Evolutionary conservation across 1,140 invertebrate genomes (phyloP), one percentile per base, ranked within the genome.

Genomic region (Hirudo medicinalis): DNA sequence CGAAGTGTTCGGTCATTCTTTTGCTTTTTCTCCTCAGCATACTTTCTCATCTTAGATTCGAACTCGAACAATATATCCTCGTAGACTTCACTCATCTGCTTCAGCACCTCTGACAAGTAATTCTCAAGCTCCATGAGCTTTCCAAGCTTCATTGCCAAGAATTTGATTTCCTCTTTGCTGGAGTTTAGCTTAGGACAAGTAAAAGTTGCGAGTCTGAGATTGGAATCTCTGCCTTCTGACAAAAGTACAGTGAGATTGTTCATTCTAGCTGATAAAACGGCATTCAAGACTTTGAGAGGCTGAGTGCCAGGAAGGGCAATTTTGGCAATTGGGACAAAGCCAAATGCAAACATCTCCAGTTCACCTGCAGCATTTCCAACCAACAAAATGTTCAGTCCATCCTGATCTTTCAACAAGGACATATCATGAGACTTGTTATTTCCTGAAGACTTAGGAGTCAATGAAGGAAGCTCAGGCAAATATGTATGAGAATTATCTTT

Each of bases 1-100:
- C 57, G 22, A 25, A 63, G 29, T 11, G 6, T 25, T 25, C 29
- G 11, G 20, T 32, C 57, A 22, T 22, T 25, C 29, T 22, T 32
- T 63, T 53, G 76, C 73, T 79, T 76, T 74, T 83, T 83, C 72
- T 87, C 87, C 75, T 88, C 87, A 40, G 90, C 91, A 85, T 94
- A 96, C 73, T 89, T 88, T 13, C 89, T 87, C 72, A 97, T 84
- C 82, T 96, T 96, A 63, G 90, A 88, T 80, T 97, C 92, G 86
- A 97, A 91, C 84, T 96, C 93, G 29, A 94, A 79, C 20, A 96
- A 83, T 76, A 95, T 92, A 73, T 91, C 92, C 82, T 96, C 93
- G 91, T 92, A 96, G 0, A 91, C 89, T 83, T 95, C 92, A 63
- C 87, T 89, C 76, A 95, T 89, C n/a, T 90, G 89, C 67, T 79